These are phyloP conservation scores for Manis javanica DNA, from an alignment of 2,797 vertebrate species.

Conservation along the genomic window DNA sequence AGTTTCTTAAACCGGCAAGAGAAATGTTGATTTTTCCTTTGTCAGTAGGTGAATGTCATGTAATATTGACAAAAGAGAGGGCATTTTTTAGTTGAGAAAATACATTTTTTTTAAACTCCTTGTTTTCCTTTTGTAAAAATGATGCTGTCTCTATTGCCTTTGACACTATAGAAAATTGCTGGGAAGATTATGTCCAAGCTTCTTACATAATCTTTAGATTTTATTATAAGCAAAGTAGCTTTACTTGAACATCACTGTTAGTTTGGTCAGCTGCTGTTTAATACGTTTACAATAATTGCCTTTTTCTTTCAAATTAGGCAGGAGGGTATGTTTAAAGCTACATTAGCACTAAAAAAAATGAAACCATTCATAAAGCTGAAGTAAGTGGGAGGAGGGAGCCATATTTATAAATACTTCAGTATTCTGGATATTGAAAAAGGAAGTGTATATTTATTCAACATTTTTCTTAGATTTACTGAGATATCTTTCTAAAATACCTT, in stretches of 20 bases:
- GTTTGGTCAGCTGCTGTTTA: conserved; percentile 48
- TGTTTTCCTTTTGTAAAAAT: conserved; percentile 37
- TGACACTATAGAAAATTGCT: not conserved
- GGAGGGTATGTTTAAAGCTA: conserved; percentile 27
- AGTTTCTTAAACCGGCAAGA: conserved; percentile 21
- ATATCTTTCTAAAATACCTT: conserved; percentile 30
- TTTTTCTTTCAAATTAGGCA: not conserved
- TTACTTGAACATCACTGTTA: not conserved
- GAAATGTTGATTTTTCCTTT: conserved; percentile 72
- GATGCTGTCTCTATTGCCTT: conserved; percentile 38
- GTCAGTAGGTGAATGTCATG: conserved; percentile 62
- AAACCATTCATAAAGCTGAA: conserved; percentile 64
- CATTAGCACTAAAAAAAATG: conserved; percentile 26
- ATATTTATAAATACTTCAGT: conserved; percentile 55
- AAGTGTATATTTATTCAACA: conserved; percentile 40
- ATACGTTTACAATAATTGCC: conserved; percentile 10
- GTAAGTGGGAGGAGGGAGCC: not conserved
- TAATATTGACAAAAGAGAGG: conserved; percentile 68
- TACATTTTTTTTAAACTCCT: conserved; percentile 21
- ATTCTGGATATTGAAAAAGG: conserved; percentile 58
- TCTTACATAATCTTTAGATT: conserved; percentile 54
- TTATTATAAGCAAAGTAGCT: conserved; percentile 62
- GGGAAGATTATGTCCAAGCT: not conserved
- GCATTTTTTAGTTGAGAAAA: conserved; percentile 64
- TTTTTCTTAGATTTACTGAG: conserved; percentile 54